phyloP scores from a whole-genome alignment of 2,888 invertebrate genomes.

The Diarsia dahlii region DNA sequence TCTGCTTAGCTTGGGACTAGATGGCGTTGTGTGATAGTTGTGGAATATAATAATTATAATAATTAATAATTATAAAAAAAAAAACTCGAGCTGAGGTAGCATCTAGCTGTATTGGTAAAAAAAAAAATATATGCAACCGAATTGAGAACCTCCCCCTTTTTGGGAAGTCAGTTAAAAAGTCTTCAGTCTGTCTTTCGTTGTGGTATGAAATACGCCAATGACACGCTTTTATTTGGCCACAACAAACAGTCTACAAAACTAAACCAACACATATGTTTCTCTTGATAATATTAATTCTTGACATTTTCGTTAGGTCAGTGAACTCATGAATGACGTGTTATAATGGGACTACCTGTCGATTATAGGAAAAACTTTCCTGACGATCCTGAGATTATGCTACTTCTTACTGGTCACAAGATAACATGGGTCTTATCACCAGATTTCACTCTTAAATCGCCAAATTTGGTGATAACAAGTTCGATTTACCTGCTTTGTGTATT shows the following conservation, averaged over 20 bases:
- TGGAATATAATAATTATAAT: no score
- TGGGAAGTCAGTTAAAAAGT: no score
- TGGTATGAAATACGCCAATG: not conserved
- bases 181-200: not conserved
- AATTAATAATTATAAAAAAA: no score
- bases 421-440: not conserved
- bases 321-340: slow-evolving; percentile 18
- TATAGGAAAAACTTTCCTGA: not conserved
- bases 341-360: slow-evolving; percentile 2
- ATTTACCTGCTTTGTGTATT: not conserved
- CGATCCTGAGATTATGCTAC: slow-evolving; percentile 6
- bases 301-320: slow-evolving; percentile 21
- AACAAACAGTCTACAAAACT: slow-evolving; percentile 16
- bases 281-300: not conserved
- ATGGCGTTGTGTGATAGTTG: no score
- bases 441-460: not conserved
- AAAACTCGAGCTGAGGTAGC: not conserved
- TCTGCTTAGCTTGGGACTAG: no score
- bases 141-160: no score
- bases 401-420: not conserved
- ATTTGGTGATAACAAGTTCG: not conserved
- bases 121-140: not conserved
- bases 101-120: not conserved
- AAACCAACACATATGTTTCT: slow-evolving; percentile 9
- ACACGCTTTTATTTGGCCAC: not conserved